Evolutionary conservation across 2,888 invertebrate genomes (phyloP), one percentile per base, ranked within the genome.

Genomic region (Drymonia ruficornis): DNA sequence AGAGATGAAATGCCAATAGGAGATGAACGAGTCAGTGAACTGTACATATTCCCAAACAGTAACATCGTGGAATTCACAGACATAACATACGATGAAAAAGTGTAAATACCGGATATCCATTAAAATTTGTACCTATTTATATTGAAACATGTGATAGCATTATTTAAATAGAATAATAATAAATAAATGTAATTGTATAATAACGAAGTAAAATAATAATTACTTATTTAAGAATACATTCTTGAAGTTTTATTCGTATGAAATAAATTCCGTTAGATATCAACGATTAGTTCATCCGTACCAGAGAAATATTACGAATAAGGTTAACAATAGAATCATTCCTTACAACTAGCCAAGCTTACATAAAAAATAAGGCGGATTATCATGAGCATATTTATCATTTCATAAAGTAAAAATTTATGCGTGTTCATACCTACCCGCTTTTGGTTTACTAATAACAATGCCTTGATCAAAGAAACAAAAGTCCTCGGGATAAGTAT

Each of bases 11-110:
- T 76, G 49, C 87, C 89, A 3, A 73, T 83, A 29, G 86, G 85
- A 0, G 89, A 91, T 49, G 91, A 91, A 60, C 79, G 89, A 70
- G 86, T 91, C 50, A 86, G 89, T 57, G 91, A 92, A 61, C 63
- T 92, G 55, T 92, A 92, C 54, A 91, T 92, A 62, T 92, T 92
- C 64, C 92, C 91, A 36, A 91, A 91, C 57, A 91, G 91, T 65
- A 86, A 86, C 59, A 84, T 90, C 44, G 91, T 92, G 38, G 91
- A 92, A 69, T 91, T 91, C 59, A 90, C 88, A 63, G 89, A 91
- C 78, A 78, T 87, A 70, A 72, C 86, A 50, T 86, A 86, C 64
- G 91, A 91, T 65, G 89, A 91, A 69, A 91, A 87, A 81, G 89
- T 92, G 72, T 91, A 82, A 82, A 77, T 59, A 15, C 63, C 36